Base-by-base conservation (phyloP, 2,888 invertebrate genomes). In the Acrocyrtus sp. region DNA sequence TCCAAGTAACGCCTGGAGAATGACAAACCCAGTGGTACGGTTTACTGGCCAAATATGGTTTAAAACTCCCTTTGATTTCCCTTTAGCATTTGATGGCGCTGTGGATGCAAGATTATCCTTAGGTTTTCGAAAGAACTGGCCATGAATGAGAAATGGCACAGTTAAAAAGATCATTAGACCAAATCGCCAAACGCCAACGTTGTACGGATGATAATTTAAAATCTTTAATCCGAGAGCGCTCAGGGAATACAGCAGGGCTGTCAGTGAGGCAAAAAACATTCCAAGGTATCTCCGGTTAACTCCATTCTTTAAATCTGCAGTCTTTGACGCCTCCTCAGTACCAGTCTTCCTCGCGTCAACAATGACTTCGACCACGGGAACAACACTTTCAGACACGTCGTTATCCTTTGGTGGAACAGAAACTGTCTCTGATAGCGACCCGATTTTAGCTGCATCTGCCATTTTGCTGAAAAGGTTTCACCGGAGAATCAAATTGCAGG, bases 171-270 rank as follows among this genome's bases (percentile, higher is more conserved):
- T 62, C 75, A 75, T 72, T 8, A 66, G 19, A 8, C 51, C 22
- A 53, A 75, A 75, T 29, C 75, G 29, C 75, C 75, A 75, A 0
- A 72, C 75, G 12, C 75, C 75, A n/a, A 75, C 26, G 34, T 72
- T 72, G 47, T 62, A 65, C 2, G 72, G 66, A 48, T 75, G 58
- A 27, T 62, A 72, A 21, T 51, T 62, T 19, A 75, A n/a, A 5
- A 72, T 24, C 45, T 75, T 75, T 17, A 75, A 66, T 6, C 66
- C 61, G 1, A 72, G 22, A 3, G 67, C 70, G 45, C 75, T 75
- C 17, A 66, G 3, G 8, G 75, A 66, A 48, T 53, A 75, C 45
- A 53, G 54, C 10, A 67, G 15, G 10, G 75, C 75, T 3, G 75
- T 72, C 12, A 57, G 17, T 1, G 66, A 24, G 12, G 75, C 50